Base-by-base conservation (phyloP, 35 echinoderm and acorn worm species). In the Lytechinus variegatus region DNA sequence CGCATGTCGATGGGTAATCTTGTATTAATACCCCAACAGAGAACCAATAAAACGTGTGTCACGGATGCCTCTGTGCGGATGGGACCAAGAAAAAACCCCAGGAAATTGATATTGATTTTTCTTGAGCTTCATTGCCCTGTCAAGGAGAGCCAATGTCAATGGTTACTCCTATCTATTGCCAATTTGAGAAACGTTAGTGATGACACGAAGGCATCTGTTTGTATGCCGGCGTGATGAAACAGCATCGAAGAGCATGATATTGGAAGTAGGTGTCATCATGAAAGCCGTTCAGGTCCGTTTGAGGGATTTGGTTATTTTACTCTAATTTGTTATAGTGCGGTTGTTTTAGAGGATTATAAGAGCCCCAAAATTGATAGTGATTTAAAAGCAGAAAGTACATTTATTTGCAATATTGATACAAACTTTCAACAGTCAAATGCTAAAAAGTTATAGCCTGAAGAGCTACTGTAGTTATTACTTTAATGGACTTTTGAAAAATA, bases 61-160 rank as follows among this genome's bases (percentile, higher is more conserved):
- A 79, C 66, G 21, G 61, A 16, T 24, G 66, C 66, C n/a, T 79
- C 66, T 5, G 4, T 16, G 66, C 66, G 66, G 66, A 79, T n/a
- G 66, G 24, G 66, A 79, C 66, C 66, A 24, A 79, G 66, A 79
- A 79, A 72, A 79, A 16, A 19, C 61, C 66, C 16, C n/a, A 79
- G 66, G 66, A 79, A 79, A 79, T 79, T 79, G 66, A 14, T 79
- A 79, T 79, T 79, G 66, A 79, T 79, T 79, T 79, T n/a, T 79
- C 66, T 79, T 79, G 66, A 79, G 66, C 66, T 79, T 79, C 66
- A 79, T 24, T 79, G 66, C 66, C 21, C 21, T n/a, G 12, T 79
- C 66, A 79, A 7, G 66, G 66, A 19, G 1, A 79, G 66, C 66
- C 66, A 79, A 79, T 79, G 66, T 79, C 66, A 79, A 79, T 21